Evolutionary conservation across 92 coral and sea anemone genomes (phyloP).

Genomic region (Umimayanthus kanabou): DNA sequence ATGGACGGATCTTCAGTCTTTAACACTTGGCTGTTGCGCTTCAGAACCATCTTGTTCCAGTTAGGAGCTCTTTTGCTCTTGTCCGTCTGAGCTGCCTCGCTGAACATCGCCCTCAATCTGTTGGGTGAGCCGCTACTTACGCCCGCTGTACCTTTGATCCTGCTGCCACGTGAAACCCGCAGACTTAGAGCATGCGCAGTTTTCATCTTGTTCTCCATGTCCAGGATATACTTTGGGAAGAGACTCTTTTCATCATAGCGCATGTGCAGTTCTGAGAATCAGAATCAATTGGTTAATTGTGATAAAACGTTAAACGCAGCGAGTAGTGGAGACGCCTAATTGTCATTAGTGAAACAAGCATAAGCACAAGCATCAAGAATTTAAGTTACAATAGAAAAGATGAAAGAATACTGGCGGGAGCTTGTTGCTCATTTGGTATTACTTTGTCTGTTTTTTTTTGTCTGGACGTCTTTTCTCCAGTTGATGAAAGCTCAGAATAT

Average conservation of each 20-base stretch:
- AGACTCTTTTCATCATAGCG: slow-evolving; percentile 96
- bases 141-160: slow-evolving; percentile 35
- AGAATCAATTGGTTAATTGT: background rate
- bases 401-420: too few species aligned
- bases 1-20: slow-evolving; percentile 4
- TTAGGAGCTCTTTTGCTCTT: slow-evolving; percentile 27
- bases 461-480: too few species aligned
- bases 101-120: slow-evolving; percentile 9
- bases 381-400: too few species aligned
- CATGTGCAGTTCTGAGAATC: slow-evolving; percentile 80
- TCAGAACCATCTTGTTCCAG: slow-evolving; percentile 61
- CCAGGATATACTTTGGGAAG: slow-evolving; percentile 92
- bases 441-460: too few species aligned
- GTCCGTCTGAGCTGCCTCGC: slow-evolving; percentile 16
- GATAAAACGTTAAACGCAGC: too few species aligned
- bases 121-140: slow-evolving; percentile 38
- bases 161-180: slow-evolving; percentile 77
- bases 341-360: too few species aligned
- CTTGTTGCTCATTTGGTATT: too few species aligned
- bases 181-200: slow-evolving; percentile 80
- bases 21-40: slow-evolving; percentile 38
- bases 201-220: slow-evolving; percentile 94
- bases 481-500: too few species aligned
- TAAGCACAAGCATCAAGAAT: too few species aligned
- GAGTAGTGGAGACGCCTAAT: too few species aligned